Base-by-base conservation (phyloP, 2,888 invertebrate genomes). In the Drosophila affinis region DNA sequence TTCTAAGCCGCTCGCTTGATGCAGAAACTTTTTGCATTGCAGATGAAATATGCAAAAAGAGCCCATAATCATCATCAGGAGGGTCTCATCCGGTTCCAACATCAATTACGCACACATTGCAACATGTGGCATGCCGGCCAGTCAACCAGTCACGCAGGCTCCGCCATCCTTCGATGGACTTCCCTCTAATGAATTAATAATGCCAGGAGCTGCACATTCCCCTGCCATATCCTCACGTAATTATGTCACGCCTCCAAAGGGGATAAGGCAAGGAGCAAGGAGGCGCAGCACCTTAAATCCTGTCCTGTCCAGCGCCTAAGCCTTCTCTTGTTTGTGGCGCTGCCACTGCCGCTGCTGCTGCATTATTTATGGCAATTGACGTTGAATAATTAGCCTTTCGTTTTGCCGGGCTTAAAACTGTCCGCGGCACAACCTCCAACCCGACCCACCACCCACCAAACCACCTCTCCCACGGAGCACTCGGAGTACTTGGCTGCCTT, bases 291-390 rank as follows among this genome's bases (percentile, higher is more conserved):
- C 49, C 32, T 17, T 44, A 64, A 53, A 34, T 52, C n/a, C 53
- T 47, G 53, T 56, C 57, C 71, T 39, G 67, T 39, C 46, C 51
- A 27, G 49, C 18, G 12, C 3, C 34, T 34, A 12, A 34, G 5
- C 12, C 34, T 14, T 12, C 12, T 12, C 34, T 5, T 1, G 34
- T 29, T 29, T 9, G 21, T 21, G 21, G 21, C 21, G 9, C 21
- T 12, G 17, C 14, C 6, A 6, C 21, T 12, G 9, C 14, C 9
- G 12, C 39, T 48, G 48, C 27, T 27, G 44, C 54, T 74, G 76
- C 81, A 81, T 87, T 83, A 84, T 88, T 88, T 84, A 87, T 84
- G 79, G 67, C 88, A 77, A 81, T 74, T 84, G 88, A 85, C 88
- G 78, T 77, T 81, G 85, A 84, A 89, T 88, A 87, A 87, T 87